Percentiles rank a stretch among this genome's conserved stretches.
Evolutionary conservation across 2,113 vertebrate genomes (phyloP).

Genomic region (Azemiops feae): DNA sequence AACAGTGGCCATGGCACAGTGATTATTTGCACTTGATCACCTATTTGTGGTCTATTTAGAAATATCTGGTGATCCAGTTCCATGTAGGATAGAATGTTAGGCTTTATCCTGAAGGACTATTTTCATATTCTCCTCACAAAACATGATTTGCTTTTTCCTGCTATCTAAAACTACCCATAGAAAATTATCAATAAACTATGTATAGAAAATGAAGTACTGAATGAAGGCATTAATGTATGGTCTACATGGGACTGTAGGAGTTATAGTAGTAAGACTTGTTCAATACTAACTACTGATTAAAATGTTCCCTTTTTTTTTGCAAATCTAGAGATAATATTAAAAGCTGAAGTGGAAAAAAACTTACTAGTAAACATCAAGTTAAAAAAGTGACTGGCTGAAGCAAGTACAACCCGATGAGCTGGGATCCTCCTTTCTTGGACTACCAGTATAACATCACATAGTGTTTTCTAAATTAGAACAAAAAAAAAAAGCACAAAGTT

Average conservation of each 20-base stretch:
- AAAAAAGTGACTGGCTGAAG: conserved; percentile 96
- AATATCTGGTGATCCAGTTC: not conserved
- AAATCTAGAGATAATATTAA: not conserved
- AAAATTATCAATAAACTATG: not conserved
- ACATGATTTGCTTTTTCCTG: not conserved
- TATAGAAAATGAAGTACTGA: not conserved
- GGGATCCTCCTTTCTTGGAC: conserved; percentile 92
- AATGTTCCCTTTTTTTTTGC: not conserved
- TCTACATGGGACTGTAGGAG: not conserved
- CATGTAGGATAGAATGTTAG: not conserved
- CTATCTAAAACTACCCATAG: not conserved
- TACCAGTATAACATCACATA: conserved; percentile 93
- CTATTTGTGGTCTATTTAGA: not conserved
- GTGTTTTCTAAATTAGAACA: conserved; percentile 77
- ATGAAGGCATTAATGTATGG: not conserved
- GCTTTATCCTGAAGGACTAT: not conserved
- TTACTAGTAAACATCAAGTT: conserved; percentile 98
- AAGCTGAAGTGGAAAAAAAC: conserved; percentile 48
- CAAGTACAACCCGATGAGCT: conserved; percentile 92
- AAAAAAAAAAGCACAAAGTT: conserved; percentile 20
- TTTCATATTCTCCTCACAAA: not conserved
- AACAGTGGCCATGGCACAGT: not conserved
- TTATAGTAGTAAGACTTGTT: not conserved
- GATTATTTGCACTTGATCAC: not conserved
- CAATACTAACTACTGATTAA: not conserved